Conservation (phyloP, 2,113 vertebrate genomes). For the Hemicordylus capensis region DNA sequence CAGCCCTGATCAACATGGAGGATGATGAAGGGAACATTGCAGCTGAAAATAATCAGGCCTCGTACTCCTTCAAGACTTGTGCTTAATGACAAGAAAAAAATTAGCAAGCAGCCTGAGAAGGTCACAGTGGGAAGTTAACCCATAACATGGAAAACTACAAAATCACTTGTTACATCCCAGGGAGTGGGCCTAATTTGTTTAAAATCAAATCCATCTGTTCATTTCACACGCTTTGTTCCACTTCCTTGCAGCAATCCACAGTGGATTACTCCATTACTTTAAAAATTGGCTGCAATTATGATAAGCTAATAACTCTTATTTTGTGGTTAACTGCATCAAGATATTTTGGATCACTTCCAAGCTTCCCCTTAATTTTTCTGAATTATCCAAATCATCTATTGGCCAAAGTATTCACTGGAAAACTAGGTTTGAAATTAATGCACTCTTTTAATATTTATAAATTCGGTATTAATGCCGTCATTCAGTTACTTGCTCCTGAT, state of each 20-base stretch:
- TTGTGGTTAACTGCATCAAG: conserved; percentile 71
- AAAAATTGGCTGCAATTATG: conserved; percentile 72
- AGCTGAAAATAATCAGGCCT: conserved; percentile 45
- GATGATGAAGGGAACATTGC: conserved; percentile 40
- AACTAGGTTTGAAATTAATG: conserved; percentile 44
- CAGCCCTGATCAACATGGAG: conserved; percentile 42
- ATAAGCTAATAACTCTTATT: conserved; percentile 72
- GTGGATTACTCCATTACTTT: conserved; percentile 70
- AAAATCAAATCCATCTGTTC: conserved; percentile 78
- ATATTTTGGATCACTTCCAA: conserved; percentile 60
- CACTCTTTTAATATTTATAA: conserved; percentile 38
- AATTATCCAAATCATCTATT: conserved; percentile 41
- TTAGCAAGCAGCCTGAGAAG: conserved; percentile 53
- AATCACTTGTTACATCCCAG: conserved; percentile 67
- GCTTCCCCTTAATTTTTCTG: conserved; percentile 46
- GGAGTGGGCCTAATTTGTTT: conserved; percentile 74
- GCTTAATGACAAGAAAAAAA: conserved; percentile 51
- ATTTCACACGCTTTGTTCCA: conserved; percentile 74
- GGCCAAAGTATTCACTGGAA: conserved; percentile 26
- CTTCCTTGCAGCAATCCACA: conserved; percentile 70
- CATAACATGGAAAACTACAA: conserved; percentile 62
- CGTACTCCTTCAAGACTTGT: conserved; percentile 34
- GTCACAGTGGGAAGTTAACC: conserved; percentile 63
- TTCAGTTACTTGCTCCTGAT: conserved; percentile 24
- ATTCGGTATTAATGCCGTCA: conserved; percentile 31